Conservation (phyloP, 2,888 invertebrate species). For the Sphaerophoria taeniata region DNA sequence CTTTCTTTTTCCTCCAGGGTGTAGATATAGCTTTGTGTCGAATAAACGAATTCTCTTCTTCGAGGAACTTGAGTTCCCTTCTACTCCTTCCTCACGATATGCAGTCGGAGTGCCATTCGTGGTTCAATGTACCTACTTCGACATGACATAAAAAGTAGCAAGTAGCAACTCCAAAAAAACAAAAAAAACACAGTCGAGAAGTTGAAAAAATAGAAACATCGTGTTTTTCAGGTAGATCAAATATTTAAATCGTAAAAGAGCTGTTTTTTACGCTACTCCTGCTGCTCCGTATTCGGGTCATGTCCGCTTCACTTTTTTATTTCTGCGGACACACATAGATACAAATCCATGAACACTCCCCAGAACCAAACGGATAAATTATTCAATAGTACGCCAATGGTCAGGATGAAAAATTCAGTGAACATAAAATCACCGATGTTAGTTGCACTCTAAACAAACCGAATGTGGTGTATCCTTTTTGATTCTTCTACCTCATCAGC, state of each 20-base stretch:
- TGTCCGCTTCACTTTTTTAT: conserved; percentile 65
- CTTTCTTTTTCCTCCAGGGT: neutral
- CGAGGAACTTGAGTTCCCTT: conserved; percentile 20
- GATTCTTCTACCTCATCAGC: too few species aligned
- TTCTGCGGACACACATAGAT: conserved; percentile 65
- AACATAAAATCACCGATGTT: conserved; percentile 61
- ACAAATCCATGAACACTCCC: conserved; percentile 3
- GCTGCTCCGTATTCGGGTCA: conserved; percentile 63
- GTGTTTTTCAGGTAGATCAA: conserved; percentile 69
- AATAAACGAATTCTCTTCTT: conserved; percentile 67
- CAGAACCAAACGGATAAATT: conserved; percentile 60
- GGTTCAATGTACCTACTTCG: conserved; percentile 47
- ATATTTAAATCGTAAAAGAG: conserved; percentile 67
- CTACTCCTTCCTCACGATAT: neutral
- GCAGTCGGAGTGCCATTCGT: too few species aligned
- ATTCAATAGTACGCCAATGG: conserved; percentile 57
- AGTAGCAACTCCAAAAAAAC: conserved; percentile 30
- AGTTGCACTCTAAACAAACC: conserved; percentile 2
- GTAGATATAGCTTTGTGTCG: neutral
- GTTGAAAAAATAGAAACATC: conserved; percentile 28
- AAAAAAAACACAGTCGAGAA: conserved; percentile 7
- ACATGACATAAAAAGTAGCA: conserved; percentile 65
- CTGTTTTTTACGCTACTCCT: conserved; percentile 49
- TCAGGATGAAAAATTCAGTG: conserved; percentile 60
- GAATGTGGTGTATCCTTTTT: neutral